Conservation (phyloP, 2,888 invertebrate genomes). For the Amiota communis region DNA sequence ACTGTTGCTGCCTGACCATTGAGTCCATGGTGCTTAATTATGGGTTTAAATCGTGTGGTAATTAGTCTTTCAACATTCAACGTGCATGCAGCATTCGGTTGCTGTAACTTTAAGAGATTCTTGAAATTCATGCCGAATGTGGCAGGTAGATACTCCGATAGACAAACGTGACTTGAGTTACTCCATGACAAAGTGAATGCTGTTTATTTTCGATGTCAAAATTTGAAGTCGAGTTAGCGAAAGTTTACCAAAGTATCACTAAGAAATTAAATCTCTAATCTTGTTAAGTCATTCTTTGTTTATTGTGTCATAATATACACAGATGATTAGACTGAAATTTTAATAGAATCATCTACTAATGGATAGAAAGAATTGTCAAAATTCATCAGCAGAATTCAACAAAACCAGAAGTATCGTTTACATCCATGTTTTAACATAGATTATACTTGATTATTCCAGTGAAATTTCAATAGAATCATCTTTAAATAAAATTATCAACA, state of each 20-base stretch:
- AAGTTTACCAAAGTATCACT: too few relatives aligned
- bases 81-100: conserved; percentile 12
- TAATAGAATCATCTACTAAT: not conserved
- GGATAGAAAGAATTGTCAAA: not conserved
- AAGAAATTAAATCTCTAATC: too few relatives aligned
- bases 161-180: not conserved
- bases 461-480: too few relatives aligned
- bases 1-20: conserved; percentile 6
- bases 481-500: too few relatives aligned
- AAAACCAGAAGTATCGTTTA: too few relatives aligned
- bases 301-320: too few relatives aligned
- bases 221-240: too few relatives aligned
- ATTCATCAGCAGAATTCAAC: too few relatives aligned
- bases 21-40: conserved; percentile 15
- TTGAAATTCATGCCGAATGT: not conserved
- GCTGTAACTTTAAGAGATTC: conserved; percentile 3
- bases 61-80: conserved; percentile 19
- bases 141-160: not conserved
- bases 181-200: conserved; percentile 46
- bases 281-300: too few relatives aligned
- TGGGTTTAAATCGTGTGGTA: conserved; percentile 12
- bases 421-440: too few relatives aligned
- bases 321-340: not conserved
- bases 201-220: conserved; percentile 29
- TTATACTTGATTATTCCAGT: too few relatives aligned